A percentile compares a stretch with the other conserved stretches of the same genome.
Evolutionary conservation across 2,888 invertebrate species (phyloP).

Genomic region (Tiphia femorata): DNA sequence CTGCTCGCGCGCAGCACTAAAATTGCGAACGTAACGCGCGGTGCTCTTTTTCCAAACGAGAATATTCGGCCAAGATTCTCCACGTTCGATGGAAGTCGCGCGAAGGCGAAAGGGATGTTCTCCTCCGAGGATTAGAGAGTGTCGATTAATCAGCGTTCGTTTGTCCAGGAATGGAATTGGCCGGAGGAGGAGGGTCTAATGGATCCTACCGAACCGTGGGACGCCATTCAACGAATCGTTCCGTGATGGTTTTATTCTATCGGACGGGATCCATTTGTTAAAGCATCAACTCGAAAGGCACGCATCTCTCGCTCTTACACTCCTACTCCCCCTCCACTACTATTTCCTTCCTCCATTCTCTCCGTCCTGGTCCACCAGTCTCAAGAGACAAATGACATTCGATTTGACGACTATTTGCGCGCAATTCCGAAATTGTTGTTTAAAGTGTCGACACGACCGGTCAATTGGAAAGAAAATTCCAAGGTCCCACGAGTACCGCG

Average conservation of each 20-base stretch:
- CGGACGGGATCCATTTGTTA: constrained; percentile 55
- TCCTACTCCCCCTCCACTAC: constrained; percentile 9
- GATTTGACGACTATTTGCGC: no score
- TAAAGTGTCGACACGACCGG: no score
- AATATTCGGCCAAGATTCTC: no score
- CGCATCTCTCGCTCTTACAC: constrained; percentile 14
- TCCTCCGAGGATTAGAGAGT: no score
- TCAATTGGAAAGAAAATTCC: no score
- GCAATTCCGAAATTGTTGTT: no score
- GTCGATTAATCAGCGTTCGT: constrained; percentile 33
- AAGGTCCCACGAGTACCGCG: no score
- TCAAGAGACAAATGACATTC: constrained; percentile 37
- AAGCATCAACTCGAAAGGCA: constrained; percentile 30
- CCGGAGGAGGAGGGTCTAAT: constrained; percentile 37
- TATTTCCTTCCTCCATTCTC: constrained; percentile 11
- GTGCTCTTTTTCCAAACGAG: no score
- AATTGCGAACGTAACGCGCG: no score
- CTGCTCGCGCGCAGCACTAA: no score
- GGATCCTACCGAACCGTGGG: constrained; percentile 35
- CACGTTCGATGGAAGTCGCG: no score
- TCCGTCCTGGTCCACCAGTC: constrained; percentile 11
- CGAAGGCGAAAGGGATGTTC: no score
- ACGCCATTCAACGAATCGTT: constrained; percentile 29
- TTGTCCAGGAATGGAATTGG: constrained; percentile 16
- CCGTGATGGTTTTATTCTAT: constrained; percentile 54